Base-by-base conservation (phyloP, 2,888 invertebrate genomes). In the Galeruca laticollis region DNA sequence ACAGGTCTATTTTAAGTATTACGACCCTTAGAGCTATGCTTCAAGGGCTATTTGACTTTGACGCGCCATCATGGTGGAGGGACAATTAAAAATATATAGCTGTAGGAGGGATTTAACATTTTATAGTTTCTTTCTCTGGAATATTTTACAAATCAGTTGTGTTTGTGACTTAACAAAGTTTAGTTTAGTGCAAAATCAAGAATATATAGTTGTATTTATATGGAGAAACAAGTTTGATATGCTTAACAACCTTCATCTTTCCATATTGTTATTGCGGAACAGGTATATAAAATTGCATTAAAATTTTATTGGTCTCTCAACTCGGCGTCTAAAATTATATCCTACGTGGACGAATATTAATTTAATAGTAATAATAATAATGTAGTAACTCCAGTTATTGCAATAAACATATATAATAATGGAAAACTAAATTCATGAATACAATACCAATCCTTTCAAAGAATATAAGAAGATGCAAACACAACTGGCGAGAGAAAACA, bases 51-150 rank as follows among this genome's bases (percentile, higher is more conserved):
- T 79, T 80, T 74, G 74, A 77, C 74, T 78, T 74, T 73, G 51
- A 33, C 77, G 74, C 72, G 56, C 56, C 56, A 57, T 57, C 75
- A 80, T 79, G 82, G 81, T 78, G 79, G 81, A 81, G 80, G 82
- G 79, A 82, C 81, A 82, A 83, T 83, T 83, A 83, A 84, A 83
- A 82, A 82, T 81, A 80, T 82, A 81, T 81, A 79, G 79, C 78
- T 76, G 83, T 82, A 83, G 84, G 82, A 83, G 83, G 83, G 83
- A 83, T 81, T 82, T 81, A 74, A 77, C 76, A 79, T 82, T 84
- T 82, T 82, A 83, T 82, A 80, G 82, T 81, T 83, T 82, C 80
- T 80, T 80, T 80, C 81, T 76, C 76, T 57, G 74, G 79, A 77
- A 81, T 80, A 81, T 81, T 81, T 79, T 75, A 82, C 80, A 83